Evolutionary conservation across 2,888 invertebrate genomes (phyloP).

Genomic region (Cynaeus angustus): DNA sequence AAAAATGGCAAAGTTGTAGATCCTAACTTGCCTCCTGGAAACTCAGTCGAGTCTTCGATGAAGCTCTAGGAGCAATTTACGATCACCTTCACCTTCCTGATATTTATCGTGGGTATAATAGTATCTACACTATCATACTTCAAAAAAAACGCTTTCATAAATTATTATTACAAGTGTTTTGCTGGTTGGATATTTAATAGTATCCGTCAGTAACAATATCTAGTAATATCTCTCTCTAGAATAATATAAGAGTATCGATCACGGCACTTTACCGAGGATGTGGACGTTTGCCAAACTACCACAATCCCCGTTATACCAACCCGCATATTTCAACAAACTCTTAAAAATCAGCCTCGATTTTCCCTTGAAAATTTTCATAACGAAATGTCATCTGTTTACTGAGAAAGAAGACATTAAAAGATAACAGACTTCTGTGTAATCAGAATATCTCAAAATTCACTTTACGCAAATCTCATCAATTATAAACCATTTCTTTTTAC

Average conservation of each 20-base stretch:
- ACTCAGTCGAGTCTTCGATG: too few species aligned
- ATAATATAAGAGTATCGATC: conserved; percentile 50
- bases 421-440: conserved; percentile 7
- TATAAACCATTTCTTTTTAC: conserved; percentile 18
- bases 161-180: conserved; percentile 37
- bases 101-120: too few species aligned
- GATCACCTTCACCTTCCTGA: too few species aligned
- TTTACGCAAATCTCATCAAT: conserved; percentile 19
- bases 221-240: conserved; percentile 38
- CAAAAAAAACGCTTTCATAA: background rate
- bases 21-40: too few species aligned
- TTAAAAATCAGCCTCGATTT: conserved; percentile 29
- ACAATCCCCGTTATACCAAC: conserved; percentile 32
- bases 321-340: conserved; percentile 32
- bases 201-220: conserved; percentile 46
- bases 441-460: background rate
- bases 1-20: too few species aligned
- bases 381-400: conserved; percentile 11
- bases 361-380: conserved; percentile 5
- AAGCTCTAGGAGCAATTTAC: too few species aligned
- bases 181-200: conserved; percentile 40
- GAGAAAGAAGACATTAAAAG: conserved; percentile 10
- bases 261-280: conserved; percentile 31
- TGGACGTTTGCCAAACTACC: conserved; percentile 50
- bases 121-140: background rate